Base-by-base conservation (phyloP, 2,888 invertebrate species). In the Saturnia japonica region DNA sequence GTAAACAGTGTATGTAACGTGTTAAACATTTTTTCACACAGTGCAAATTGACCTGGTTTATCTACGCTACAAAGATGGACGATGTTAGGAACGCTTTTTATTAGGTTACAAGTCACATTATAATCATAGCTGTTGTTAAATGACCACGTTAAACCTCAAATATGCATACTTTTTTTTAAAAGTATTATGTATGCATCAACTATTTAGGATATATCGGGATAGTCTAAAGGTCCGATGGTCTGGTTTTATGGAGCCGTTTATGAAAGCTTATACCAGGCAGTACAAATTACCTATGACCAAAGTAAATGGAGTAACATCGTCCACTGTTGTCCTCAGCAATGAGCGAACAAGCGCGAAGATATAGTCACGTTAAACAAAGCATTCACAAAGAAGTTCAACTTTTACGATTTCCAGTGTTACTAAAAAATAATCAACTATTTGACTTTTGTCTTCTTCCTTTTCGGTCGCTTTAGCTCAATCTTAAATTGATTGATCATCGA, bases 31-130 rank as follows among this genome's bases (percentile, higher is more conserved):
- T 64, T 40, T 64, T 40, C 64, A 40, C 64, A 40, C n/a, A 0
- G 40, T 40, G 16, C 40, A 64, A 64, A 64, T 64, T 64, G 40
- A 64, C 64, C 64, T 40, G n/a, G n/a, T 64, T 64, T 64, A 40
- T 40, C 0, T 40, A 40, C 64, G 40, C 16, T 11, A n/a, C 64
- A n/a, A 64, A 64, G 19, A 64, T 40, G 64, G 12, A 34, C 34
- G 40, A n/a, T 7, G 57, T 25, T 22, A 57, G 57, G 9, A 57
- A 57, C 43, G 54, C 54, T 54, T 54, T 51, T 22, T 7, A n/a
- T n/a, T 54, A 43, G 12, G 1, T 14, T 43, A 43, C n/a, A 43
- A 9, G 54, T 9, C 22, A 22, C n/a, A 54, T 11, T 22, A 54
- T 54, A 22, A 51, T 51, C 19, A 51, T 11, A 43, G 7, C 9